Evolutionary conservation across 2,797 vertebrate genomes (phyloP), one percentile per base, ranked within the genome.

Genomic region (Phrynocephalus forsythii): DNA sequence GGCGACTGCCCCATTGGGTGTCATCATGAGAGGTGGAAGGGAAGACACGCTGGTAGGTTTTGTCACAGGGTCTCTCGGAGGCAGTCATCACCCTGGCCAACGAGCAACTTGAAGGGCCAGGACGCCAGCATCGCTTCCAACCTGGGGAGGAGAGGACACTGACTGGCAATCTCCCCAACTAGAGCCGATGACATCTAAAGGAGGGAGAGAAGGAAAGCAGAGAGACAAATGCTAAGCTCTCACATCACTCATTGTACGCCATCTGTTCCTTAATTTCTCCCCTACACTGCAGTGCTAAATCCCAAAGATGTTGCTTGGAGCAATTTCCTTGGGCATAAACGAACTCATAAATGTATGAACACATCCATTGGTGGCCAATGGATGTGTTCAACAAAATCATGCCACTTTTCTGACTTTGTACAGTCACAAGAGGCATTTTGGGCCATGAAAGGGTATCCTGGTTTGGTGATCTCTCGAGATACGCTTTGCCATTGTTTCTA

Each of bases 211-310:
- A 67, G 20, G 63, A 3, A 48, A 28, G 22, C 7, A 16, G 52
- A 11, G 50, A 66, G 85, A n/a, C 88, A 73, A 88, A 87, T 71
- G 44, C 85, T 90, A 88, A 93, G 89, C 84, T 79, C 87, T 82
- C 84, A 73, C 84, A 80, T 92, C 93, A 91, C 86, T 93, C 91
- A 92, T 75, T 48, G 75, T n/a, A 81, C 72, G 52, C 90, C 93
- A 93, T 91, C 89, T 92, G 93, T 92, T 90, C 89, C 68, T 71
- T 86, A 90, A 92, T 86, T 85, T 91, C 90, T 91, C 86, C 86
- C 89, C 88, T 82, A 69, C 66, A 33, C 66, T 79, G 89, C 92
- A 75, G 79, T 66, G 89, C 72, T 52, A 87, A 90, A 90, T 80
- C 88, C 71, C 79, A 91, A 48, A 5, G 90, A 91, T 92, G 89